Evolutionary conservation across 2,113 vertebrate species (phyloP).

Genomic region (Ptilonorhynchus violaceus): DNA sequence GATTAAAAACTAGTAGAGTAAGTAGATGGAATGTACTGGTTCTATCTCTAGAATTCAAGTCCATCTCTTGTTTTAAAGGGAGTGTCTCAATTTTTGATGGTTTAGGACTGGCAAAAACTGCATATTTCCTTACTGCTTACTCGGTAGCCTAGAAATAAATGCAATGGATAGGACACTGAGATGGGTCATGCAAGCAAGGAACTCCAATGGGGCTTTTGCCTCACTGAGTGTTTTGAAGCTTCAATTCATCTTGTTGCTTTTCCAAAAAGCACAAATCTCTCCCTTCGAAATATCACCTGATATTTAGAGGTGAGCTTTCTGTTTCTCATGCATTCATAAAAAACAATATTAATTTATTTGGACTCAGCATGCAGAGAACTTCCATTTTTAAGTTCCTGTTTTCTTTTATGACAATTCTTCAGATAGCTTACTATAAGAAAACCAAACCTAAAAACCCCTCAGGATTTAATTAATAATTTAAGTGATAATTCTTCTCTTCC

Average conservation of each 20-base stretch:
- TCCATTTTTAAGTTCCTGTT: background rate
- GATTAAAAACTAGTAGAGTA: background rate
- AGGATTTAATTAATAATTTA: background rate
- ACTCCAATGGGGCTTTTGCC: background rate
- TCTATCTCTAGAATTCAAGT: background rate
- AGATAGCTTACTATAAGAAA: background rate
- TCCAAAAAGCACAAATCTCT: background rate
- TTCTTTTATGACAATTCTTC: background rate
- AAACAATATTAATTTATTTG: background rate
- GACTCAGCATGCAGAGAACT: background rate
- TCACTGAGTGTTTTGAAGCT: background rate
- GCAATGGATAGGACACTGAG: background rate
- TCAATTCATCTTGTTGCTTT: background rate
- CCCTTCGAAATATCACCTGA: background rate
- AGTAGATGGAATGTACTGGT: background rate
- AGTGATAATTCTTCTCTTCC: background rate
- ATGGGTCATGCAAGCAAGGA: background rate
- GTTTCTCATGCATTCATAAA: background rate
- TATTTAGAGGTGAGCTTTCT: background rate
- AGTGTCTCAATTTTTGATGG: background rate
- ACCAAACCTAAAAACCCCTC: background rate
- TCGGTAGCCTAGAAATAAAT: background rate
- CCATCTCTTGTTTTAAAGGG: background rate
- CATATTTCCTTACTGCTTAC: background rate
- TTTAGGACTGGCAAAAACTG: background rate